phyloP scores from a whole-genome alignment of 2,888 invertebrate genomes.

The Deroplatys truncata region DNA sequence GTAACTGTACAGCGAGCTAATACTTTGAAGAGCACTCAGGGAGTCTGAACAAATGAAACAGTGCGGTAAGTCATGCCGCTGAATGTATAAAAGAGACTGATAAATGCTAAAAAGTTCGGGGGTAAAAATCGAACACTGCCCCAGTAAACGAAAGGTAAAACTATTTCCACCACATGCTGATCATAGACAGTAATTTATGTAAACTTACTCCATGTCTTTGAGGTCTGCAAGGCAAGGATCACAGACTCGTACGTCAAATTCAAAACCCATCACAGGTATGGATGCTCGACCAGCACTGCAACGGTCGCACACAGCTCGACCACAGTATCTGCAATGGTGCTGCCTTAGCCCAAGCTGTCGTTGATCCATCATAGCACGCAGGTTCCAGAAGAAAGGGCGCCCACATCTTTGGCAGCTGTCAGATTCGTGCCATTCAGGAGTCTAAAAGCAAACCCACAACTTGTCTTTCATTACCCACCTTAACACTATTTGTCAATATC shows the following conservation, averaged over 20 bases:
- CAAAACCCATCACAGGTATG: slow-evolving; percentile 96
- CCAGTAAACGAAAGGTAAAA: too few species aligned
- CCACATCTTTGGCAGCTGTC: slow-evolving; percentile 93
- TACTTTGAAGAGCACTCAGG: too few species aligned
- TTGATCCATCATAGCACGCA: slow-evolving; percentile 97
- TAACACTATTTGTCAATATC: neutral
- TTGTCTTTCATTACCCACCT: too few species aligned
- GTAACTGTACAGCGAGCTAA: too few species aligned
- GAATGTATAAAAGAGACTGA: too few species aligned
- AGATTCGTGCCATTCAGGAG: slow-evolving; percentile 92
- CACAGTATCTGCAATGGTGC: slow-evolving; percentile 90
- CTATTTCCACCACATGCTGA: too few species aligned
- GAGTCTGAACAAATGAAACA: too few species aligned
- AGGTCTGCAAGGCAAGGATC: slow-evolving; percentile 82
- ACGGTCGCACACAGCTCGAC: slow-evolving; percentile 89
- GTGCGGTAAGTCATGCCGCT: too few species aligned
- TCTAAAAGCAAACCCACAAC: slow-evolving; percentile 46
- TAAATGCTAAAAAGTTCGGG: too few species aligned
- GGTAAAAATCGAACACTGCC: too few species aligned
- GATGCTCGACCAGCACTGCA: slow-evolving; percentile 86
- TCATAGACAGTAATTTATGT: too few species aligned
- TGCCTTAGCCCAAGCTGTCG: slow-evolving; percentile 87
- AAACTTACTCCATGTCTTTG: slow-evolving; percentile 79
- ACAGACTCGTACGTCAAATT: slow-evolving; percentile 95
- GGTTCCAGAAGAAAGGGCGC: slow-evolving; percentile 98